These are phyloP conservation scores for Phyllopteryx taeniolatus DNA, from an alignment of 2,113 vertebrate species.

Conservation along the genomic window DNA sequence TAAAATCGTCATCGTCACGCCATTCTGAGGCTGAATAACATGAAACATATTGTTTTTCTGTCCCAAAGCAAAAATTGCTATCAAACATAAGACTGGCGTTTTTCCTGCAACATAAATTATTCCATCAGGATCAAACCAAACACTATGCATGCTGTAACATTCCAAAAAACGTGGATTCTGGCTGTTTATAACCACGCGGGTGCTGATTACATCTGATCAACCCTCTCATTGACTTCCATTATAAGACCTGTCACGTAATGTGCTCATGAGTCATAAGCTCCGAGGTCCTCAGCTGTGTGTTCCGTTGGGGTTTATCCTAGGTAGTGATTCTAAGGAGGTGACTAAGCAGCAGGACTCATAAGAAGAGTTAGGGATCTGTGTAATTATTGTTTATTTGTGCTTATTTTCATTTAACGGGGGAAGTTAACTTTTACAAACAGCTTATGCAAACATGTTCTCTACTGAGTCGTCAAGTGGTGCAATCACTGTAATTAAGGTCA, in stretches of 20 bases:
- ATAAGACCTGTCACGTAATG: slow-evolving; percentile 61
- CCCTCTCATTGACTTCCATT: slow-evolving; percentile 71
- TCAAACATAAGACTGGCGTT: background rate
- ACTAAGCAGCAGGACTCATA: slow-evolving; percentile 64
- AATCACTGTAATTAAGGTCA: slow-evolving; percentile 59
- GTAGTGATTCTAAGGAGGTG: slow-evolving; percentile 71
- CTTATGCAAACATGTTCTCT: slow-evolving; percentile 58
- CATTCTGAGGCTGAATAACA: background rate
- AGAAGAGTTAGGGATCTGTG: slow-evolving; percentile 56
- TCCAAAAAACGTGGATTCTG: slow-evolving; percentile 17
- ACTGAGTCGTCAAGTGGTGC: slow-evolving; percentile 56
- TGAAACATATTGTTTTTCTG: background rate
- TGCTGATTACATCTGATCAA: slow-evolving; percentile 55
- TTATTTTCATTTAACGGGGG: slow-evolving; percentile 77
- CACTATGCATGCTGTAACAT: slow-evolving; percentile 10
- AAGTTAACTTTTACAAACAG: slow-evolving; percentile 63
- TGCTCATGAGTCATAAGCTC: slow-evolving; percentile 58
- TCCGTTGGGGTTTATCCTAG: slow-evolving; percentile 68
- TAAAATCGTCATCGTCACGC: background rate
- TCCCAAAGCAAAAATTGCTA: background rate
- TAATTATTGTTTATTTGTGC: slow-evolving; percentile 78
- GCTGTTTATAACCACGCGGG: slow-evolving; percentile 42
- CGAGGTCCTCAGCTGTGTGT: slow-evolving; percentile 52
- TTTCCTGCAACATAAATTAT: slow-evolving; percentile 8
- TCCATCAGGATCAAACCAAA: slow-evolving; percentile 22